phyloP scores from a whole-genome alignment of 2,888 invertebrate genomes.

The Automeris io region DNA sequence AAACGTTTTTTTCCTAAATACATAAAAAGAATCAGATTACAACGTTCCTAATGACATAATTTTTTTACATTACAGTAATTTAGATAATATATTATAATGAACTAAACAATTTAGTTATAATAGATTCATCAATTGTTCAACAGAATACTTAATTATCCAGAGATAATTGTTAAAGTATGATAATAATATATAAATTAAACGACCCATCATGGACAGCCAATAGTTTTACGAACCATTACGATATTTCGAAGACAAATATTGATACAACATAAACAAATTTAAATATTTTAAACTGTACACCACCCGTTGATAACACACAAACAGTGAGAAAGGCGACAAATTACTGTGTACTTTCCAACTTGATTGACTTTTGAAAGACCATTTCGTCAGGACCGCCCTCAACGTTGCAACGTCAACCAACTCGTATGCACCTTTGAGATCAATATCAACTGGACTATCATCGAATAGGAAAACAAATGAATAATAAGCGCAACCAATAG shows the following conservation, averaged over 20 bases:
- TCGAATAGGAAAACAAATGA: not conserved
- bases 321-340: conserved; percentile 5
- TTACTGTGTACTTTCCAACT: not conserved
- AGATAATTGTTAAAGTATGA: not conserved
- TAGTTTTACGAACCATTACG: not conserved
- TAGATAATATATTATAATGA: not conserved
- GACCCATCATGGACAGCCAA: not conserved
- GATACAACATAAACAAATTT: not conserved
- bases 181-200: not conserved
- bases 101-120: not conserved
- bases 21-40: too few species aligned
- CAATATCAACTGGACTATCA: not conserved
- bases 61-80: not conserved
- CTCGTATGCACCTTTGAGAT: not conserved
- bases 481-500: conserved; percentile 28
- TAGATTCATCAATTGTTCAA: not conserved
- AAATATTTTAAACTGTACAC: conserved; percentile 10
- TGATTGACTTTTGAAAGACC: not conserved
- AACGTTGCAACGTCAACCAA: not conserved
- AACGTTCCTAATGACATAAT: too few species aligned
- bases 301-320: conserved; percentile 20
- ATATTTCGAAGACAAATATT: not conserved
- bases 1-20: too few species aligned
- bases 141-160: not conserved
- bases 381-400: not conserved